A percentile compares a stretch with the other conserved stretches of the same genome.
These are phyloP conservation scores for Cosmorhoe ocellata DNA, from an alignment of 2,888 invertebrate genomes.

Conservation along the genomic window DNA sequence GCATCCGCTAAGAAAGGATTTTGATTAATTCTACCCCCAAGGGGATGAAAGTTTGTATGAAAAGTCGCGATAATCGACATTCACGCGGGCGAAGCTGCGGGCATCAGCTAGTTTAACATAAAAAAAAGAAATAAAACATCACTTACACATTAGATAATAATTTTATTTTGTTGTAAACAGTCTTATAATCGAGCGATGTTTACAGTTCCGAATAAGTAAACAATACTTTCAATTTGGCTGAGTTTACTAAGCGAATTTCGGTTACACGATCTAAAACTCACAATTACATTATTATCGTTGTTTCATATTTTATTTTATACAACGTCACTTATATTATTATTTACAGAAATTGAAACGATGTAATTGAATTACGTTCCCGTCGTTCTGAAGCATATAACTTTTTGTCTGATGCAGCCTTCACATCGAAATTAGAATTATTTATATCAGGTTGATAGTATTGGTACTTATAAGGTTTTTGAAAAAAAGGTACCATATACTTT, in stretches of 20 bases:
- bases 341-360: slow-evolving; percentile 68
- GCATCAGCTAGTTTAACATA: too few relatives aligned
- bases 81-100: too few relatives aligned
- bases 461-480: too few relatives aligned
- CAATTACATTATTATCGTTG: slow-evolving; percentile 58
- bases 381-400: slow-evolving; percentile 42
- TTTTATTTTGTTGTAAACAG: slow-evolving; percentile 78
- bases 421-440: not conserved
- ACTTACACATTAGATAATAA: slow-evolving; percentile 42
- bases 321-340: slow-evolving; percentile 62
- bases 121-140: slow-evolving; percentile 26
- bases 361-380: slow-evolving; percentile 68
- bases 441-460: too few relatives aligned
- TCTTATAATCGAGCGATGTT: slow-evolving; percentile 78
- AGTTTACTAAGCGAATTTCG: slow-evolving; percentile 68
- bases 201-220: slow-evolving; percentile 64
- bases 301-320: slow-evolving; percentile 50
- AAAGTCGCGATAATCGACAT: too few relatives aligned
- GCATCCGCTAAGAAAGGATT: too few relatives aligned
- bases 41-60: too few relatives aligned
- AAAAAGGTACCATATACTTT: too few relatives aligned
- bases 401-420: slow-evolving; percentile 29
- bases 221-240: slow-evolving; percentile 74
- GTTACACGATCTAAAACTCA: slow-evolving; percentile 61
- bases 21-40: too few relatives aligned